Conservation (phyloP, 2,888 invertebrate species). For the Deroplatys truncata region DNA sequence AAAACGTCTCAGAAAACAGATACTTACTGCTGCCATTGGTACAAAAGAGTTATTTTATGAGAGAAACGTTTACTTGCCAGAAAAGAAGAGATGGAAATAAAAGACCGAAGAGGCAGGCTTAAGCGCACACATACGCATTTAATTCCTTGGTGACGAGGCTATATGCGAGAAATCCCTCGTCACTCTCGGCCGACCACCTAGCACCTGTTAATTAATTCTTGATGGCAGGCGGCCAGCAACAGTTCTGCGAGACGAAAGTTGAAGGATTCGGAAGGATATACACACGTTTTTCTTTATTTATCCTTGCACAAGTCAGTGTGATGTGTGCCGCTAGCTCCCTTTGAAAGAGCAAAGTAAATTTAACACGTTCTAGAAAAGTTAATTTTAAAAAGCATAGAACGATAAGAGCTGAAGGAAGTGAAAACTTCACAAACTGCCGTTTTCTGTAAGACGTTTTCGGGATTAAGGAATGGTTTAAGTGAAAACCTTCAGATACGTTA, state of each 20-base stretch:
- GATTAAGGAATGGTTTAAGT: too few relatives aligned
- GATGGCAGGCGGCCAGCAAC: not conserved
- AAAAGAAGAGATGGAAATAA: not conserved
- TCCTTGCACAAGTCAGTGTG: too few relatives aligned
- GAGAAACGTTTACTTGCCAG: not conserved
- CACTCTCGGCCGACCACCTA: not conserved
- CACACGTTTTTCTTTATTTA: not conserved
- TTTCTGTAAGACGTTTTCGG: too few relatives aligned
- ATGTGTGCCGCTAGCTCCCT: too few relatives aligned
- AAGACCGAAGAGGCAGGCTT: not conserved
- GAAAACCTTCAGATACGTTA: too few relatives aligned
- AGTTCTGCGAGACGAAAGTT: not conserved
- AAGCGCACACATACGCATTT: not conserved
- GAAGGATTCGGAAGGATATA: not conserved
- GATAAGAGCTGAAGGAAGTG: too few relatives aligned
- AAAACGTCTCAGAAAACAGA: not conserved
- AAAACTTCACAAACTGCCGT: too few relatives aligned
- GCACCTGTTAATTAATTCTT: not conserved
- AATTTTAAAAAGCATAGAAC: too few relatives aligned
- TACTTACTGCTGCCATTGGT: not conserved
- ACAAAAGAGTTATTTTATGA: not conserved
- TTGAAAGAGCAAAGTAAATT: not conserved
- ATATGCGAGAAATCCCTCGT: not conserved
- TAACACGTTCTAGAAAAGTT: not conserved
- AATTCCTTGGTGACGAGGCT: not conserved